A percentile compares a stretch with the other conserved stretches of the same genome.
These are phyloP conservation scores for Hippocampus abdominalis DNA, from an alignment of 2,113 vertebrate genomes.

Conservation along the genomic window DNA sequence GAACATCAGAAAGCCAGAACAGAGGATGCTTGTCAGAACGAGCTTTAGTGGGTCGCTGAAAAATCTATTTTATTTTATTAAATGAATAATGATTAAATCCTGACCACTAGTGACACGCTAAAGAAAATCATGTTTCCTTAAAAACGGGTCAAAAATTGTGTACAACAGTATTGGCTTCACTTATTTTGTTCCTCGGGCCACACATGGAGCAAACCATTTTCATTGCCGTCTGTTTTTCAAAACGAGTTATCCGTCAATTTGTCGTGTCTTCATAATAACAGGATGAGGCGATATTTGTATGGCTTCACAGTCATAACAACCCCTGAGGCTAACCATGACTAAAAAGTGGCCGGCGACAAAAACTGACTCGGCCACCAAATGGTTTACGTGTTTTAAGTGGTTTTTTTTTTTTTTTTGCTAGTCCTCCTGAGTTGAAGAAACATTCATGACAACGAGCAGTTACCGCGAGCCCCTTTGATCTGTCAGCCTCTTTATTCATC, in stretches of 20 bases:
- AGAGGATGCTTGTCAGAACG: constrained; percentile 8
- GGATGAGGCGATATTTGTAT: neutral
- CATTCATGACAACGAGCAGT: neutral
- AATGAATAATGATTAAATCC: no score
- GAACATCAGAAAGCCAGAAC: constrained; percentile 22
- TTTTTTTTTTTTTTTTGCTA: neutral
- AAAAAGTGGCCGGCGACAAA: neutral
- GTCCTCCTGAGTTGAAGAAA: neutral
- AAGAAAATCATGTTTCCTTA: neutral
- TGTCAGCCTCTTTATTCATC: neutral
- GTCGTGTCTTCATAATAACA: neutral
- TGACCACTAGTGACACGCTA: neutral
- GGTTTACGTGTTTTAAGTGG: neutral
- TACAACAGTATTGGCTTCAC: neutral
- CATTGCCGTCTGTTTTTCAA: neutral
- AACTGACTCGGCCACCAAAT: neutral
- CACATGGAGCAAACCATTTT: neutral
- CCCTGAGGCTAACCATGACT: neutral
- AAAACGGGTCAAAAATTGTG: neutral
- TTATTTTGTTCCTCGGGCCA: neutral
- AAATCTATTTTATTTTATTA: neutral
- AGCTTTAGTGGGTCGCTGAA: neutral
- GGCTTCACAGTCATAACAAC: neutral
- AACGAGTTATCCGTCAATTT: neutral
- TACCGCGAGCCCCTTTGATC: neutral